Base-by-base conservation (phyloP, 2,797 vertebrate genomes). In the Crocidura indochinensis region DNA sequence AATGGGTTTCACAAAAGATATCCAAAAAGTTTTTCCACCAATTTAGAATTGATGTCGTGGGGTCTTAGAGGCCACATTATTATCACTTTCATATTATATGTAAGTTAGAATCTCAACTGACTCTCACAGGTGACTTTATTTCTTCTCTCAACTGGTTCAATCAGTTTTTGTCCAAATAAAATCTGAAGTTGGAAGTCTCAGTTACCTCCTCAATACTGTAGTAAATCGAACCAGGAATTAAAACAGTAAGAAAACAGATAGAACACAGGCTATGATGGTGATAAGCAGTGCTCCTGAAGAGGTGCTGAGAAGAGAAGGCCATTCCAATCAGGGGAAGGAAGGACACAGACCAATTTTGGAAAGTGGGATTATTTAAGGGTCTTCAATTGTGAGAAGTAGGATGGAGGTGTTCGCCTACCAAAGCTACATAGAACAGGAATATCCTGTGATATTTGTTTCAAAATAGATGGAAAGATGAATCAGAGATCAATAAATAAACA, bases 391-490 rank as follows among this genome's bases (percentile, higher is more conserved):
- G 19, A 69, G 46, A 27, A 90, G 75, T 6, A 31, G 31, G 49
- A 62, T 65, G 38, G 64, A 76, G 29, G 26, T 76, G 6, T 12
- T 8, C 15, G 62, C 31, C 9, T 7, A 89, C 44, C 29, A 9
- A 26, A 60, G 15, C 49, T 68, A 74, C 19, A 44, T 8, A 19
- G 56, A 76, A 47, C n/a, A 64, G 26, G 8, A 8, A 69, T 91
- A 72, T 79, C 93, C 67, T 69, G 53, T 65, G 20, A 92, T 89
- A 84, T 51, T 47, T 10, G 60, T 27, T 78, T 93, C 12, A 84
- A 87, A 95, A 83, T 44, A 87, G 24, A 60, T 87, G 6, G 47
- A 91, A 87, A 90, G 60, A 44, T 79, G 38, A 27, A 10, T 90
- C 38, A 62, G 62, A 49, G 17, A 3, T 65, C 38, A 78, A 81